Evolutionary conservation across 2,113 vertebrate genomes (phyloP).

Genomic region (Phalacrocorax pelagicus): DNA sequence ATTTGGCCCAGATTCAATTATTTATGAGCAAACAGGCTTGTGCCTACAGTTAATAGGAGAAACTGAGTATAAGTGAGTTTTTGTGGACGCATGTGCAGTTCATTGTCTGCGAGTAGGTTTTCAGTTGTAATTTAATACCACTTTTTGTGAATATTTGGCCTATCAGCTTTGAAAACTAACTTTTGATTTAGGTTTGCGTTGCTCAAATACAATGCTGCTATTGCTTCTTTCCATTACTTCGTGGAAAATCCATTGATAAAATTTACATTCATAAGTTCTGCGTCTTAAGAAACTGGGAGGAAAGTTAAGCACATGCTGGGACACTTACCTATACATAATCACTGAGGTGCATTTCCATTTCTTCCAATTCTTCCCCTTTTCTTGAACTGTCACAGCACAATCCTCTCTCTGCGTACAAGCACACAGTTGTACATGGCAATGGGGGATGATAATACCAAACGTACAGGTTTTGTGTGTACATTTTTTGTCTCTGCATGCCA

Average conservation of each 20-base stretch:
- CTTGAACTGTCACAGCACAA: background rate
- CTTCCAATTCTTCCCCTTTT: background rate
- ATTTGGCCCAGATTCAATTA: slow-evolving; percentile 3
- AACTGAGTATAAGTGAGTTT: background rate
- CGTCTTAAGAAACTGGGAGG: background rate
- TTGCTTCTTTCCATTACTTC: background rate
- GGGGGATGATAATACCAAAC: background rate
- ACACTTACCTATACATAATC: background rate
- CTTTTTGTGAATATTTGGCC: background rate
- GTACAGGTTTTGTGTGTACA: background rate
- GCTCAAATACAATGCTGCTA: background rate
- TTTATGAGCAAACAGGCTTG: background rate
- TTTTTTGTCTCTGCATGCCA: background rate
- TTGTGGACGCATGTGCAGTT: background rate
- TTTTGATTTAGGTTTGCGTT: background rate
- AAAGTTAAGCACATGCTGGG: background rate
- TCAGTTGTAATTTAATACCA: background rate
- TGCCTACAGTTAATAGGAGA: background rate
- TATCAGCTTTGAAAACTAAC: background rate
- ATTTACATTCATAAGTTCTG: background rate
- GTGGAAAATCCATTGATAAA: background rate
- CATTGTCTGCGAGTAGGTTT: background rate
- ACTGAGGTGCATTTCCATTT: background rate
- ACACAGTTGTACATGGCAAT: background rate
- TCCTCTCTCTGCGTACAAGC: background rate